Base-by-base conservation (phyloP, 2,888 invertebrate species). In the Leucoma salicis region DNA sequence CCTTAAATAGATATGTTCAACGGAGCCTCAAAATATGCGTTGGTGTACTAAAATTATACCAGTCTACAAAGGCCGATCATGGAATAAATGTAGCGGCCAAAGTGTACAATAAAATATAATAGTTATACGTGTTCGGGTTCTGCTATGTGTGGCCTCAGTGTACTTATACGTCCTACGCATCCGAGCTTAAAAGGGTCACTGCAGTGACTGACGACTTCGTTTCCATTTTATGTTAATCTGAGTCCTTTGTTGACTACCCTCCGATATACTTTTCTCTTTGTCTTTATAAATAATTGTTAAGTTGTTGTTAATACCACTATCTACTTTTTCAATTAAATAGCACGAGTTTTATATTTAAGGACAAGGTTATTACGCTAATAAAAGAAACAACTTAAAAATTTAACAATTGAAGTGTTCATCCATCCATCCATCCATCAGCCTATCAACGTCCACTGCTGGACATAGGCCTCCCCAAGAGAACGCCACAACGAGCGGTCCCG, bases 151-250 rank as follows among this genome's bases (percentile, higher is more conserved):
- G 66, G 68, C 42, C 49, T 46, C 13, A 29, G 21, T 44, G 42
- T 35, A 49, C n/a, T 27, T 21, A 27, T 47, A 55, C 40, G 46
- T 54, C 44, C 47, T 47, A 55, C 44, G 52, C 44, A 55, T 54
- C 57, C 50, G 47, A 42, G 60, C 53, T 57, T 49, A 48, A 51
- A 63, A 56, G 63, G 66, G 53, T 58, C 58, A 61, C 57, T 65
- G 64, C 61, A 64, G 54, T 72, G 61, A 57, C 49, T 42, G 55
- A 50, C 42, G 46, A 57, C 49, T 62, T 73, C 73, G 69, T 70
- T 68, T 68, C 43, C 48, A 37, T 49, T 63, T 63, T 57, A 60
- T 57, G 61, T 53, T 49, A 54, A 60, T 55, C 39, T 34, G 39
- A 41, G 51, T 48, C 42, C 39, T 56, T 53, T 57, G 51, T 57